Conservation (phyloP, 2,797 vertebrate genomes). For the Moxostoma hubbsi region DNA sequence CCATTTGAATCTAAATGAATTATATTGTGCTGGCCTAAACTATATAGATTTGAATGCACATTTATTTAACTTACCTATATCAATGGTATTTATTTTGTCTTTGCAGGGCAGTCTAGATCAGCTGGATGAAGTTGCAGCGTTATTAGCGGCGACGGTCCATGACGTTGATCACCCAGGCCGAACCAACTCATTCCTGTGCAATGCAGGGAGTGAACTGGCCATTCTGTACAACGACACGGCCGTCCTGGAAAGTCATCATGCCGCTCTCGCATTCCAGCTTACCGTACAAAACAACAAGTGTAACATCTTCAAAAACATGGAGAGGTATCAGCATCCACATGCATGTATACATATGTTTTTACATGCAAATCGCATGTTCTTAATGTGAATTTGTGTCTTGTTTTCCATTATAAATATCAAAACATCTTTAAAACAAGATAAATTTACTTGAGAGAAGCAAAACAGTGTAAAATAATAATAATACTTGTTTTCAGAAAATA, state of each 20-base stretch:
- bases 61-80: neutral
- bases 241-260: conserved; percentile 94
- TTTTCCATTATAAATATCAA: too few species aligned
- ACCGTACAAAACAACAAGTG: conserved; percentile 88
- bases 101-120: conserved; percentile 85
- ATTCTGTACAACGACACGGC: conserved; percentile 95
- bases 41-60: too few species aligned
- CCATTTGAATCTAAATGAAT: too few species aligned
- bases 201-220: conserved; percentile 89
- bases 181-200: conserved; percentile 96
- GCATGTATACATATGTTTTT: too few species aligned
- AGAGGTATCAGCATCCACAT: conserved; percentile 76
- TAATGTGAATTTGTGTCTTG: too few species aligned
- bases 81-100: neutral
- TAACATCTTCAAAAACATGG: conserved; percentile 97
- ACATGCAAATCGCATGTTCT: too few species aligned
- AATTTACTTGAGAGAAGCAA: too few species aligned
- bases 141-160: conserved; percentile 93
- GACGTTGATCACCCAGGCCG: conserved; percentile 95
- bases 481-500: too few species aligned
- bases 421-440: too few species aligned
- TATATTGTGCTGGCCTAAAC: neutral
- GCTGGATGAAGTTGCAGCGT: conserved; percentile 87
- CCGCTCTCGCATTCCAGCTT: conserved; percentile 94
- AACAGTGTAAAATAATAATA: too few species aligned